A percentile compares a stretch with the other conserved stretches of the same genome.
phyloP scores from a whole-genome alignment of 2,113 vertebrate genomes.

The Hippopotamus amphibius region DNA sequence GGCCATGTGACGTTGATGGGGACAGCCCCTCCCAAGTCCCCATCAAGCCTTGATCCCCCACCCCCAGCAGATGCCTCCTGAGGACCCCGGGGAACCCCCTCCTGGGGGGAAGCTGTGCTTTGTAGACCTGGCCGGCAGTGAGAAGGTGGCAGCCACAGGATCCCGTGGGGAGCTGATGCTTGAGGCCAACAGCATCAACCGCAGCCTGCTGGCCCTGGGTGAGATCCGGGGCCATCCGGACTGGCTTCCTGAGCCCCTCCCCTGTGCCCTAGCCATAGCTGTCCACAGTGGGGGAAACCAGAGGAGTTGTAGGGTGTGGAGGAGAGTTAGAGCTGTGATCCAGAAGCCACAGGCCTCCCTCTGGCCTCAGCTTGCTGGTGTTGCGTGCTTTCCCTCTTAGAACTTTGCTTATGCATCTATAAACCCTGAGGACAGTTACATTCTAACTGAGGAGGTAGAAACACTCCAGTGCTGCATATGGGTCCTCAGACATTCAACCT shows the following conservation, averaged over 20 bases:
- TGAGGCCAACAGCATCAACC: constrained; percentile 90
- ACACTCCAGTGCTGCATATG: neutral
- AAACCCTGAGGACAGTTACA: neutral
- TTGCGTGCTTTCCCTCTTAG: neutral
- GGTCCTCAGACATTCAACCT: neutral
- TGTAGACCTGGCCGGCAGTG: constrained; percentile 89
- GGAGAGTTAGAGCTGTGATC: neutral
- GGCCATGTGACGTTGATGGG: neutral
- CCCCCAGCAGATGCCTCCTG: constrained; percentile 62
- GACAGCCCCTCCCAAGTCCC: neutral
- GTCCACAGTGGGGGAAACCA: too few relatives aligned
- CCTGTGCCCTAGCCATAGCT: neutral
- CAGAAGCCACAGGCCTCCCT: neutral
- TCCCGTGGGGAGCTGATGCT: constrained; percentile 84
- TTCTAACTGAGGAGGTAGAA: neutral
- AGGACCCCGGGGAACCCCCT: neutral
- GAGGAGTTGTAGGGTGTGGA: fast-evolving
- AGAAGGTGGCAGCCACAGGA: constrained; percentile 85
- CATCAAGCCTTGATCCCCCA: neutral
- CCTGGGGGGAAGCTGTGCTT: constrained; percentile 86
- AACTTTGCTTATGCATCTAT: neutral
- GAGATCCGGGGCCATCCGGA: neutral
- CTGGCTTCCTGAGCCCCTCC: neutral
- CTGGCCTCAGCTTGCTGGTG: neutral
- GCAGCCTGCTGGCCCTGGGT: constrained; percentile 89